Evolutionary conservation across 2,888 invertebrate genomes (phyloP).

Genomic region (Seladonia tumulorum): DNA sequence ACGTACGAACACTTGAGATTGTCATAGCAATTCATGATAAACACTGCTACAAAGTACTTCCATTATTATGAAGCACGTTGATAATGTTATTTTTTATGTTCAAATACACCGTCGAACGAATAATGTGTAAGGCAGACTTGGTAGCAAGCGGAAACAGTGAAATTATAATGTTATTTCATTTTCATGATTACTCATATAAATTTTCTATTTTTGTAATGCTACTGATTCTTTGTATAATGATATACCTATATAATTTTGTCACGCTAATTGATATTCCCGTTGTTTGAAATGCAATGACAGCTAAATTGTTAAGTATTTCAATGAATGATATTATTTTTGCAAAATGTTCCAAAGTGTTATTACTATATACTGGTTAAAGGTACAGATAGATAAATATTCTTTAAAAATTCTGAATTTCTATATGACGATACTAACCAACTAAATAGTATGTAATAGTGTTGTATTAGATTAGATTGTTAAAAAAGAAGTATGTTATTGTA

Average conservation of each 20-base stretch:
- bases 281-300: conserved; percentile 18
- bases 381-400: conserved; percentile 40
- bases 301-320: conserved; percentile 27
- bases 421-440: conserved; percentile 7
- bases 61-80: conserved; percentile 59
- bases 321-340: conserved; percentile 47
- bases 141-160: conserved; percentile 57
- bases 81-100: conserved; percentile 54
- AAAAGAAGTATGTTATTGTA: conserved; percentile 55
- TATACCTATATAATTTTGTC: conserved; percentile 25
- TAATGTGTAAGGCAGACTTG: conserved; percentile 18
- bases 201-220: conserved; percentile 15
- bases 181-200: conserved; percentile 20
- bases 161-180: conserved; percentile 35
- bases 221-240: conserved; percentile 28
- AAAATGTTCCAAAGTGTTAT: conserved; percentile 45
- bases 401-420: conserved; percentile 45
- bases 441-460: conserved; percentile 42
- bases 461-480: conserved; percentile 49
- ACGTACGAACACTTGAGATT: conserved; percentile 64
- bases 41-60: conserved; percentile 61
- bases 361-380: conserved; percentile 39
- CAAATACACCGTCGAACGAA: conserved; percentile 37
- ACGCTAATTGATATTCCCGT: conserved; percentile 21
- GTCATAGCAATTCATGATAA: conserved; percentile 51